Percentiles rank a stretch among this genome's conserved stretches.
These are phyloP conservation scores for Athalia rosae DNA, from an alignment of 2,888 invertebrate species.

Conservation along the genomic window DNA sequence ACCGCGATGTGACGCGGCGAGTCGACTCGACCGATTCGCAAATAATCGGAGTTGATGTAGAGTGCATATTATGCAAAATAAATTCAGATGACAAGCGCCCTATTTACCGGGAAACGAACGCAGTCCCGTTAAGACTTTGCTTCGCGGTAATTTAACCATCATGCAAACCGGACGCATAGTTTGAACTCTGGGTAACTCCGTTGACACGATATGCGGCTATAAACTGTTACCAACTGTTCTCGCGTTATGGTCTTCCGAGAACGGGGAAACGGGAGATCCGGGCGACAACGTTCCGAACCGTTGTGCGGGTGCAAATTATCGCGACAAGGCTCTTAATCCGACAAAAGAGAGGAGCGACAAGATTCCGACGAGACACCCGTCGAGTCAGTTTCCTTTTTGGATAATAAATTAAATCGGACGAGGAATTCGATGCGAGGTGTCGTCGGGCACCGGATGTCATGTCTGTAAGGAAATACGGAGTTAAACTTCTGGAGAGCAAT, in stretches of 20 bases:
- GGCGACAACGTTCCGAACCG: too few species aligned
- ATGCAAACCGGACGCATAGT: constrained; percentile 1
- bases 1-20: not conserved
- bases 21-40: not conserved
- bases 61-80: too few species aligned
- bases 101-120: too few species aligned
- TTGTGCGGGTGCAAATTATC: not conserved
- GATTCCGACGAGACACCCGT: not conserved
- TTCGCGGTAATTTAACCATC: not conserved
- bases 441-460: not conserved
- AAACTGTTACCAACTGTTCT: constrained; percentile 1
- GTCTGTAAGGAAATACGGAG: constrained; percentile 35
- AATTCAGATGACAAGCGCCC: too few species aligned
- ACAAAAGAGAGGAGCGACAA: not conserved
- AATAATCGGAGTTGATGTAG: too few species aligned
- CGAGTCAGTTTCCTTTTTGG: constrained; percentile 11
- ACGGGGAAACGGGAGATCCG: not conserved
- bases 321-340: too few species aligned
- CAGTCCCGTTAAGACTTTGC: not conserved
- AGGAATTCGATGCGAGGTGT: constrained; percentile 7
- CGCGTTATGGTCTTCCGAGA: not conserved
- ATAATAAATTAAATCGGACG: not conserved
- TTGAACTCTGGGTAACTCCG: not conserved
- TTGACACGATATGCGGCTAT: not conserved
- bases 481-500: constrained; percentile 28